Conservation (phyloP, 1,140 invertebrate species). For the Sweltsa coloradensis region DNA sequence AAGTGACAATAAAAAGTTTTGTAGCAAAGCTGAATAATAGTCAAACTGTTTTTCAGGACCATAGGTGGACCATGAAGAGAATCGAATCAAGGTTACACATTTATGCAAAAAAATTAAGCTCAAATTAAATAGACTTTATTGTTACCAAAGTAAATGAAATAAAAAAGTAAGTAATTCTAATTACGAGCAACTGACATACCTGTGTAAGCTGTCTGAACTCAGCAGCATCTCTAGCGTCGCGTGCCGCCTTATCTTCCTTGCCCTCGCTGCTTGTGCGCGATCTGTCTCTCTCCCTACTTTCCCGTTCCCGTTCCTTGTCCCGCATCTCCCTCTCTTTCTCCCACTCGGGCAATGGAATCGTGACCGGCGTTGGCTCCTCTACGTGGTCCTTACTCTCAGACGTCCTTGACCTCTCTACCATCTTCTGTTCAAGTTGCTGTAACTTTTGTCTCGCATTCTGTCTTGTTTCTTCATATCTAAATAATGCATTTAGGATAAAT, state of each 20-base stretch:
- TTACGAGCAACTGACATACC: conserved; percentile 3
- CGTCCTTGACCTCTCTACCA: conserved; percentile 34
- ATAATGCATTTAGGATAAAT: not conserved
- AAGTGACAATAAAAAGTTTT: too few species aligned
- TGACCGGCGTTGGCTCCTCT: conserved; percentile 31
- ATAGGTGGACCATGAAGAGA: too few species aligned
- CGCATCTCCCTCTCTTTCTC: conserved; percentile 39
- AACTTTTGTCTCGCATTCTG: conserved; percentile 46
- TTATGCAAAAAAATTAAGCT: too few species aligned
- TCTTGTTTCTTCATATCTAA: too few species aligned
- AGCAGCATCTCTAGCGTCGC: conserved; percentile 8
- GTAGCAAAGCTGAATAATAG: too few species aligned
- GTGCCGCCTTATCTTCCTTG: conserved; percentile 28
- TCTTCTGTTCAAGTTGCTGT: conserved; percentile 45
- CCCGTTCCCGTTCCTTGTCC: conserved; percentile 28
- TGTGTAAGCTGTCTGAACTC: conserved; percentile 18
- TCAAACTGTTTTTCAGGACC: too few species aligned
- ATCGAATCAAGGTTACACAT: too few species aligned
- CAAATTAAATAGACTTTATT: too few species aligned
- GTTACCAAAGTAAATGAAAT: too few species aligned
- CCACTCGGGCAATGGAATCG: conserved; percentile 40
- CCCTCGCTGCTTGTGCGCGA: conserved; percentile 39
- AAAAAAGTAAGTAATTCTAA: not conserved
- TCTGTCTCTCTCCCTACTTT: conserved; percentile 25
- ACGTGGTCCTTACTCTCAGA: conserved; percentile 26